phyloP scores from a whole-genome alignment of 2,797 vertebrate species.

The Phataginus tricuspis region DNA sequence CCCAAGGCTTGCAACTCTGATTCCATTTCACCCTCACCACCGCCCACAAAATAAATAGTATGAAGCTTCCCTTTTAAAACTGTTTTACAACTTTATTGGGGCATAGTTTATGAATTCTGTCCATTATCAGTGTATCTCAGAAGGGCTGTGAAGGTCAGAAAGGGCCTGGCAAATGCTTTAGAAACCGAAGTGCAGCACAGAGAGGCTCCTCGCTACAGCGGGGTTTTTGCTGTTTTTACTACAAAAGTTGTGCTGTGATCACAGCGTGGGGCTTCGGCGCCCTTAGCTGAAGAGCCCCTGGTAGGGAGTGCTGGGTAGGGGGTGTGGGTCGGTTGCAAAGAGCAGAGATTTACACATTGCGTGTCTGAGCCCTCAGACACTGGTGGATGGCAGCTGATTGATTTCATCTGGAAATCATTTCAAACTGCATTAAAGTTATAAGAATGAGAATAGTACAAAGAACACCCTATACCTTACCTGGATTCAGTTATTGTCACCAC shows the following conservation, averaged over 20 bases:
- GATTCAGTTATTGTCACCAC: neutral
- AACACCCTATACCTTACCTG: neutral
- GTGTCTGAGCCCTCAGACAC: accelerated
- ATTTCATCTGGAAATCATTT: neutral
- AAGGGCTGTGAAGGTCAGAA: accelerated
- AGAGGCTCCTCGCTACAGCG: accelerated
- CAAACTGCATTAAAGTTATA: neutral
- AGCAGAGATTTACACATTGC: neutral
- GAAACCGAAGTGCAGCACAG: neutral
- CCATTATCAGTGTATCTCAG: neutral
- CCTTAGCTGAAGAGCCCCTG: neutral
- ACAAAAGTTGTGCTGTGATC: accelerated
- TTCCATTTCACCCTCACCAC: neutral
- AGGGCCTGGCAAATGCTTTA: neutral
- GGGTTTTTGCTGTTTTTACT: neutral
- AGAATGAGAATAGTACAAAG: neutral
- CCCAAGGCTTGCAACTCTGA: accelerated
- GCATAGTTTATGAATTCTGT: neutral
- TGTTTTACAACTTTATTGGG: too few relatives aligned
- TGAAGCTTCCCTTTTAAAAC: neutral
- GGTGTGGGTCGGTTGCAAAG: accelerated
- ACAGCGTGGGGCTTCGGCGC: accelerated
- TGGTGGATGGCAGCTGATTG: neutral
- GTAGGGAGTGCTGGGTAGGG: neutral
- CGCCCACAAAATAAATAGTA: neutral